phyloP scores from a whole-genome alignment of 2,888 invertebrate genomes.

The Drosophila ezoana region DNA sequence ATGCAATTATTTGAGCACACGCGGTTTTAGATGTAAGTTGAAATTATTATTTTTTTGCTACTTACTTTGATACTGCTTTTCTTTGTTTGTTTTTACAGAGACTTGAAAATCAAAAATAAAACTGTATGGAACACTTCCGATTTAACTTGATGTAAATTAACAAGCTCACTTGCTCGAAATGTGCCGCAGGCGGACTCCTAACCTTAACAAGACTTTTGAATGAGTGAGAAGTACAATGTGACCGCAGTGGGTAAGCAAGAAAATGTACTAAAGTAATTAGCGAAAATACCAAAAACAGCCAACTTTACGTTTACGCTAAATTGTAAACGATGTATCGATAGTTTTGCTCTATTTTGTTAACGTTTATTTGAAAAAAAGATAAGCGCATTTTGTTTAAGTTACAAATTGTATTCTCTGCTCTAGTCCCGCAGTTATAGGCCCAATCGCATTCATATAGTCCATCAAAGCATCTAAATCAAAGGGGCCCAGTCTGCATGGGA shows the following conservation, averaged over 20 bases:
- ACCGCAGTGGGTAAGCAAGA: slow-evolving; percentile 1
- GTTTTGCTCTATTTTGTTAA: background rate
- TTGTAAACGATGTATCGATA: slow-evolving; percentile 12
- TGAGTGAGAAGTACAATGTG: slow-evolving; percentile 39
- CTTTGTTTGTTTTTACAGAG: slow-evolving; percentile 21
- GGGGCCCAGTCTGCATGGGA: slow-evolving; percentile 66
- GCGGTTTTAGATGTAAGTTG: background rate
- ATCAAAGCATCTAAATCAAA: slow-evolving; percentile 77
- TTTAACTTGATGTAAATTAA: slow-evolving; percentile 65
- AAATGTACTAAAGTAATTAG: background rate
- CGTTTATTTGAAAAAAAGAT: slow-evolving; percentile 3
- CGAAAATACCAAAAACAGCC: slow-evolving; percentile 14
- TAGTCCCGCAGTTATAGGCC: slow-evolving; percentile 61
- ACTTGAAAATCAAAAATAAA: slow-evolving; percentile 21
- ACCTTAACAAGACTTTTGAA: slow-evolving; percentile 58
- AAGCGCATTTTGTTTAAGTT: background rate
- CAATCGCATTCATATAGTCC: slow-evolving; percentile 64
- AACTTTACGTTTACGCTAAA: background rate
- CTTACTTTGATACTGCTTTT: slow-evolving; percentile 50
- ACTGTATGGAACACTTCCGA: slow-evolving; percentile 36
- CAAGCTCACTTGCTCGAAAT: slow-evolving; percentile 63
- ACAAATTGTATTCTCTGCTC: slow-evolving; percentile 70
- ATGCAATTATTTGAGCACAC: slow-evolving; percentile 29
- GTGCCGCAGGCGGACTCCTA: slow-evolving; percentile 62
- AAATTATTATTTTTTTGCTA: slow-evolving; percentile 9